Base-by-base conservation (phyloP, 2,888 invertebrate genomes). In the Priocnemis perturbator region DNA sequence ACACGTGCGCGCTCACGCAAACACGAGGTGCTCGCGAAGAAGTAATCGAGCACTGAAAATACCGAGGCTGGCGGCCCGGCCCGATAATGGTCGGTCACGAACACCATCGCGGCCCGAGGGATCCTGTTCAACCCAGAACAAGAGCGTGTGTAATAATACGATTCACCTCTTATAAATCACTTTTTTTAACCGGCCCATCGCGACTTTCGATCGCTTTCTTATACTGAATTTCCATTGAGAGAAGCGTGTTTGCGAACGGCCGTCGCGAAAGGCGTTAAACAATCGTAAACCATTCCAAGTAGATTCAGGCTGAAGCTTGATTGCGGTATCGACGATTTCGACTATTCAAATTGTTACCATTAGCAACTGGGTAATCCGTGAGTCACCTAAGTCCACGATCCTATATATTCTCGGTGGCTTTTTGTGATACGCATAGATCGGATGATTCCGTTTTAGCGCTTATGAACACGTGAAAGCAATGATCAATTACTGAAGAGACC, bases 11-110 rank as follows among this genome's bases (percentile, higher is more conserved):
- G 11, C 47, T 62, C 68, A 65, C 67, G 67, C 78, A 77, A 72
- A 75, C 78, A 75, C 75, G 59, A 67, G 76, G 78, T 70, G 78
- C 78, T 77, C 75, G 75, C 77, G 78, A 78, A 77, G 73, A 78
- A 77, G 76, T 78, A 77, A 77, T 77, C 77, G 77, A 68, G 73
- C 68, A 67, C 67, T 73, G 78, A 78, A 78, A 78, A 78, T 78
- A 78, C 76, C 65, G 71, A 76, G 76, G 66, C 67, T 37, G 65
- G 73, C 69, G 70, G 60, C 77, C 19, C 69, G 70, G 60, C 77
- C 19, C 77, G 77, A 78, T 78, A 78, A 78, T 78, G 76, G 76
- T 60, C 48, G 77, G 76, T 68, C 78, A 61, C 75, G 73, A 73
- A 55, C 62, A 73, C 57, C 67, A 53, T n/a, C n/a, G n/a, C 62